Evolutionary conservation across 2,888 invertebrate genomes (phyloP).

Genomic region (Xylocampa areola): DNA sequence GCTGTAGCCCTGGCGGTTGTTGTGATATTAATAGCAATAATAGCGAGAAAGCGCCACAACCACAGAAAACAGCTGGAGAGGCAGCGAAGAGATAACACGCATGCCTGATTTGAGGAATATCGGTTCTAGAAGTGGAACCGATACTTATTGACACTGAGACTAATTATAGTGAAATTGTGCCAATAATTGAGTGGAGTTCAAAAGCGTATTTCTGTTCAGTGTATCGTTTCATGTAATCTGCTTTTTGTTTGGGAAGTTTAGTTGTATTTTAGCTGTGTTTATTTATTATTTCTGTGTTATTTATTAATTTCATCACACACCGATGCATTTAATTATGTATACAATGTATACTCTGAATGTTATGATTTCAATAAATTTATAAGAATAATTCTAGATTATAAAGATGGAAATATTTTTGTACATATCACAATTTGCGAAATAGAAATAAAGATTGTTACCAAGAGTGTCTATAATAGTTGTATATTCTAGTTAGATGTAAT

Average conservation of each 20-base stretch:
- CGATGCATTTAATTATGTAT: slow-evolving; percentile 59
- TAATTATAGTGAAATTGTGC: slow-evolving; percentile 77
- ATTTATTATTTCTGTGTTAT: slow-evolving; percentile 57
- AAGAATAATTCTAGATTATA: slow-evolving; percentile 72
- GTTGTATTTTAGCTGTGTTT: slow-evolving; percentile 54
- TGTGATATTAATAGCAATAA: slow-evolving; percentile 81
- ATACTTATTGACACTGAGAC: slow-evolving; percentile 65
- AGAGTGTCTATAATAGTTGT: slow-evolving; percentile 81
- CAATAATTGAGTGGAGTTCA: slow-evolving; percentile 71
- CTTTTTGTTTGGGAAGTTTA: slow-evolving; percentile 48
- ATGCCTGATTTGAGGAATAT: slow-evolving; percentile 88
- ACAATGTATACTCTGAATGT: slow-evolving; percentile 45
- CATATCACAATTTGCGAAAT: slow-evolving; percentile 87
- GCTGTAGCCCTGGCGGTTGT: slow-evolving; percentile 82
- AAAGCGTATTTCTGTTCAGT: slow-evolving; percentile 58
- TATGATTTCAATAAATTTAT: slow-evolving; percentile 52
- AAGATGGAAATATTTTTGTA: slow-evolving; percentile 88
- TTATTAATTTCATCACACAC: slow-evolving; percentile 63
- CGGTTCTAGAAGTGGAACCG: slow-evolving; percentile 85
- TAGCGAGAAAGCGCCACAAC: slow-evolving; percentile 86
- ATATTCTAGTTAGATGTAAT: slow-evolving; percentile 85
- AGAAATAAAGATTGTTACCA: slow-evolving; percentile 83
- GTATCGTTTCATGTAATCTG: slow-evolving; percentile 55
- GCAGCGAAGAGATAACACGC: slow-evolving; percentile 82
- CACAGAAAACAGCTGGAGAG: slow-evolving; percentile 86